Percentiles rank a stretch among this genome's conserved stretches.
Evolutionary conservation across 2,888 invertebrate genomes (phyloP).

Genomic region (Tenthredo livida): DNA sequence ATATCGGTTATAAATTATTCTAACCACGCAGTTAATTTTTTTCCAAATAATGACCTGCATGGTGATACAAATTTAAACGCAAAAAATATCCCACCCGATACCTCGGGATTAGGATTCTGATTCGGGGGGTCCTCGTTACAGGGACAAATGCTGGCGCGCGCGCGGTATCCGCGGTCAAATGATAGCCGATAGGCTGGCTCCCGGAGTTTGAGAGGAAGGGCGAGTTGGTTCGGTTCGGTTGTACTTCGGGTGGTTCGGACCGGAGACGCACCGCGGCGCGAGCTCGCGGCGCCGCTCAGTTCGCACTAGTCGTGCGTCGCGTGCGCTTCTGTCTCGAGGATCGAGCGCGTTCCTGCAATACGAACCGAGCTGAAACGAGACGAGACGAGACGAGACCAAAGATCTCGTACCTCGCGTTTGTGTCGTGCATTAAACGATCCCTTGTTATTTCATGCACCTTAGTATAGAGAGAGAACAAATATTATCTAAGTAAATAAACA

Average conservation of each 20-base stretch:
- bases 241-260: constrained; percentile 45
- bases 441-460: neutral
- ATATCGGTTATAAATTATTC: neutral
- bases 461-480: neutral
- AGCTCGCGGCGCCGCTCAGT: constrained; percentile 47
- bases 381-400: neutral
- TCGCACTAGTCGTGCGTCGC: constrained; percentile 51
- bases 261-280: constrained; percentile 51
- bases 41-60: neutral
- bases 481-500: neutral
- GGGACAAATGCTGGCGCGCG: constrained; percentile 19
- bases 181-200: constrained; percentile 51
- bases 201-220: constrained; percentile 33
- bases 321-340: constrained; percentile 50
- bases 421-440: constrained; percentile 4
- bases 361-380: neutral
- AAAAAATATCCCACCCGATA: neutral
- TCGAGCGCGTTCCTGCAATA: neutral
- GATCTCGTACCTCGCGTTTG: constrained; percentile 6
- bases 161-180: constrained; percentile 36
- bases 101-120: neutral
- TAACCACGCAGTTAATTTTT: neutral
- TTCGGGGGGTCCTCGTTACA: neutral
- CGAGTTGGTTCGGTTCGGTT: constrained; percentile 7
- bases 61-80: neutral